Percentiles rank a stretch among this genome's conserved stretches.
Conservation (phyloP, 2,113 vertebrate genomes). For the Nothoprocta perdicaria region DNA sequence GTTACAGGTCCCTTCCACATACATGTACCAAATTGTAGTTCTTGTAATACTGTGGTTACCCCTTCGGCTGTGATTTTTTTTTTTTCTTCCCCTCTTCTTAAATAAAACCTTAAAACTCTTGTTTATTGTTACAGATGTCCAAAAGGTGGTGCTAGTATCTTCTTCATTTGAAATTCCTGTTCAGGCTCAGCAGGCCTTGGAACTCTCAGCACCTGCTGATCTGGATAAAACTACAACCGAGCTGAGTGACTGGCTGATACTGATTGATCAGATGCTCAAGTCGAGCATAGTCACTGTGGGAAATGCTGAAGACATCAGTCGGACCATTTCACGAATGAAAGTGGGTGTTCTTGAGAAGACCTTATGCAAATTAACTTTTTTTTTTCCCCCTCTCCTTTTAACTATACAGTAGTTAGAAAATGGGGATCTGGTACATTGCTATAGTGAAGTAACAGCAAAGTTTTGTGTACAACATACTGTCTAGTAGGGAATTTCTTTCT, state of each 20-base stretch:
- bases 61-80: fast-evolving
- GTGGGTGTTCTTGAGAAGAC: conserved; percentile 70
- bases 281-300: conserved; percentile 97
- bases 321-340: conserved; percentile 90
- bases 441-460: fast-evolving
- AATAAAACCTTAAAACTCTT: not conserved
- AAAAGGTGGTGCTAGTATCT: conserved; percentile 79
- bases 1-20: not conserved
- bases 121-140: conserved; percentile 72
- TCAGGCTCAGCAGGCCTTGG: conserved; percentile 74
- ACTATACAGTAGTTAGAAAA: not conserved
- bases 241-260: conserved; percentile 91
- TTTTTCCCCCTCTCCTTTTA: not conserved
- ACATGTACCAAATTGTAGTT: not conserved
- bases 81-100: not conserved
- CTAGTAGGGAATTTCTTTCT: not conserved
- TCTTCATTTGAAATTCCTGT: conserved; percentile 78
- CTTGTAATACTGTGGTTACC: not conserved
- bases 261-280: conserved; percentile 97
- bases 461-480: not conserved
- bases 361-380: not conserved
- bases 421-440: not conserved
- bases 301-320: conserved; percentile 90
- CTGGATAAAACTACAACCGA: conserved; percentile 92
- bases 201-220: conserved; percentile 86